phyloP scores from a whole-genome alignment of 1,140 invertebrate species.

The Chironomus tepperi region DNA sequence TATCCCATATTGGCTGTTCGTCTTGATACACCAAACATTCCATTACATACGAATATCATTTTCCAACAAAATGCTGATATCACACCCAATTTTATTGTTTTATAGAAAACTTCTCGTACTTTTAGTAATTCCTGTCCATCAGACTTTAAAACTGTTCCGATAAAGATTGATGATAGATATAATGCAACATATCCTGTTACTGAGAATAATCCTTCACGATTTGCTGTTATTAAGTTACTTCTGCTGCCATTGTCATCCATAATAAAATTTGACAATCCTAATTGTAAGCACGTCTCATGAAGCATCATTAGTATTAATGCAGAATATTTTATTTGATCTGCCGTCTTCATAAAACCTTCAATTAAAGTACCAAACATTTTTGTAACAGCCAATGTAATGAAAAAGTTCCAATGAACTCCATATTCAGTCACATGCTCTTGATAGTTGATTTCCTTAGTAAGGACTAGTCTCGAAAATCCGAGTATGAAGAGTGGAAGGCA shows the following conservation, averaged over 20 bases:
- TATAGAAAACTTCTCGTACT: slow-evolving; percentile 32
- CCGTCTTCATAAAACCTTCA: slow-evolving; percentile 41
- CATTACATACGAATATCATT: slow-evolving; percentile 41
- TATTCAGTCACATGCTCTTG: slow-evolving; percentile 85
- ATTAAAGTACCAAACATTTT: slow-evolving; percentile 61
- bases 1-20: slow-evolving; percentile 70
- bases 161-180: slow-evolving; percentile 63
- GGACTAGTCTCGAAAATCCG: slow-evolving; percentile 57
- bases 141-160: slow-evolving; percentile 52
- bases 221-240: slow-evolving; percentile 62
- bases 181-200: slow-evolving; percentile 73
- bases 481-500: slow-evolving; percentile 53
- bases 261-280: slow-evolving; percentile 61
- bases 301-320: slow-evolving; percentile 47
- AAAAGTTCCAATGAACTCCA: slow-evolving; percentile 96
- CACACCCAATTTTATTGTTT: slow-evolving; percentile 38
- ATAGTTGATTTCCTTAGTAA: slow-evolving; percentile 63
- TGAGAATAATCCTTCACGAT: slow-evolving; percentile 84
- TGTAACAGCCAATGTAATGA: slow-evolving; percentile 78
- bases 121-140: slow-evolving; percentile 34
- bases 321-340: slow-evolving; percentile 41
- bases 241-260: slow-evolving; percentile 47
- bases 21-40: slow-evolving; percentile 50
- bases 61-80: slow-evolving; percentile 42
- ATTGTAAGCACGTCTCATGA: slow-evolving; percentile 61